Conservation (phyloP, 2,797 vertebrate genomes). For the Rhynchonycteris naso region DNA sequence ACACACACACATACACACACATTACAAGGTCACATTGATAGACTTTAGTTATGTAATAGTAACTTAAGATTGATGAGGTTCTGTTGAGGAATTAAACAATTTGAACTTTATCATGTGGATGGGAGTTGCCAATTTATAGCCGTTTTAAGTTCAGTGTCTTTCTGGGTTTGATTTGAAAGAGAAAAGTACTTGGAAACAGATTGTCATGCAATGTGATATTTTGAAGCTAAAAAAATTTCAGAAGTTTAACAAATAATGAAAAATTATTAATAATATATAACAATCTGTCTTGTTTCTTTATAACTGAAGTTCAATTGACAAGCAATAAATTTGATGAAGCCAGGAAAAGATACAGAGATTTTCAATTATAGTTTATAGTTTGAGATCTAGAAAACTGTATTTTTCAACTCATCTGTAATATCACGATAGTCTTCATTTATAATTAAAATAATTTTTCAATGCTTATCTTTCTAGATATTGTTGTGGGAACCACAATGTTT, state of each 20-base stretch:
- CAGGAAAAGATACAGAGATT: background rate
- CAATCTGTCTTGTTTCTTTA: background rate
- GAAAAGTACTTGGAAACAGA: background rate
- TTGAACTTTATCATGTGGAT: background rate
- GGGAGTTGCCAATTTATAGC: background rate
- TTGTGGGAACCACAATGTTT: background rate
- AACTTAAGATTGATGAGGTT: background rate
- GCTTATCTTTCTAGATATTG: background rate
- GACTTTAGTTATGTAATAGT: background rate
- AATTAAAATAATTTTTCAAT: background rate
- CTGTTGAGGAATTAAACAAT: background rate
- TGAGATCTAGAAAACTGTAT: background rate
- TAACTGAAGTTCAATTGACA: background rate
- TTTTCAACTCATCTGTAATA: background rate
- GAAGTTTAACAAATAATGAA: background rate
- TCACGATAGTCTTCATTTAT: background rate
- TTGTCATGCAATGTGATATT: background rate
- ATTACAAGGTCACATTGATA: background rate
- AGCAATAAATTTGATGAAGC: background rate
- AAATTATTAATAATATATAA: conserved; percentile 9
- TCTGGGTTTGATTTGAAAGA: background rate
- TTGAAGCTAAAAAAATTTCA: background rate
- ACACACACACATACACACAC: background rate
- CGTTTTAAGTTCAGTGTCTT: background rate
- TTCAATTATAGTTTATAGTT: background rate